These are phyloP conservation scores for Salvator merianae DNA, from an alignment of 2,113 vertebrate genomes.

Conservation along the genomic window DNA sequence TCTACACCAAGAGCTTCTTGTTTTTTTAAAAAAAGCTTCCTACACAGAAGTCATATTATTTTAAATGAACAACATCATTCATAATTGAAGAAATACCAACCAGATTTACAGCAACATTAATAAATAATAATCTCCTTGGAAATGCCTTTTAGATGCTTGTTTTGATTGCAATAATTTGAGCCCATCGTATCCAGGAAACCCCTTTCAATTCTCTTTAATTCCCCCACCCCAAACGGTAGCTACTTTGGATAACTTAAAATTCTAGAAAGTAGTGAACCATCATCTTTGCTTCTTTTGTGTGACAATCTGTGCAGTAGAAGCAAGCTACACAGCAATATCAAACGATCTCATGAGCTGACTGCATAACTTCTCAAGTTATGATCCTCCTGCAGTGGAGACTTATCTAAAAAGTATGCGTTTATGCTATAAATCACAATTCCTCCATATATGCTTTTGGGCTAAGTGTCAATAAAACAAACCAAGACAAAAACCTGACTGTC, in stretches of 20 bases:
- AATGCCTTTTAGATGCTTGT: slow-evolving; percentile 32
- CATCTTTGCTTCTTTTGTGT: background rate
- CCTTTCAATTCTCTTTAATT: no score
- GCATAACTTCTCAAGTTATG: background rate
- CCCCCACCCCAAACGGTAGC: no score
- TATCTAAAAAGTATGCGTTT: background rate
- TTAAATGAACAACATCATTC: slow-evolving; percentile 49
- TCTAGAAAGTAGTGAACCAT: background rate
- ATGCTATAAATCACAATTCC: background rate
- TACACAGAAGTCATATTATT: background rate
- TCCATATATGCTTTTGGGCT: background rate
- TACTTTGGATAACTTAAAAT: background rate
- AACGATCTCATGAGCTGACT: background rate
- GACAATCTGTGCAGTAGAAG: no score
- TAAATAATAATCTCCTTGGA: slow-evolving; percentile 35
- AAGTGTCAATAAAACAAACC: background rate
- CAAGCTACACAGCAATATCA: background rate
- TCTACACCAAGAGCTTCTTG: slow-evolving; percentile 6
- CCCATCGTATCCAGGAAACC: slow-evolving; percentile 8
- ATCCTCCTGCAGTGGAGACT: no score
- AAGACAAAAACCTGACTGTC: background rate
- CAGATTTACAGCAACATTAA: slow-evolving; percentile 50
- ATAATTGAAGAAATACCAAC: slow-evolving; percentile 57
- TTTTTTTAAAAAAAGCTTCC: slow-evolving; percentile 23
- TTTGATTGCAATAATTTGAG: slow-evolving; percentile 35